Base-by-base conservation (phyloP, 2,888 invertebrate genomes). In the Mellilla xanthometata region DNA sequence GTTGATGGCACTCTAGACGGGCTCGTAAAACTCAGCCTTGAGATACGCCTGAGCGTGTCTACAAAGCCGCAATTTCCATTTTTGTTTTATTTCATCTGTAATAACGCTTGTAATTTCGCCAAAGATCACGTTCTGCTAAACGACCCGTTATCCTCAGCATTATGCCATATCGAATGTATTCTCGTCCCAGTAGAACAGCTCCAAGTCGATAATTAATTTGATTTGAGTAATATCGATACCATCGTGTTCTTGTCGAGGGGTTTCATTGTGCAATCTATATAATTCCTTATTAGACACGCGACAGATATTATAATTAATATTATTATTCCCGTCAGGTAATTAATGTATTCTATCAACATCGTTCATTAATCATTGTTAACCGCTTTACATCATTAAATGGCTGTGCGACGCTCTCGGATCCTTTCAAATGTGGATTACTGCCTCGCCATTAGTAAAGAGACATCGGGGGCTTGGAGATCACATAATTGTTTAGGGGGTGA, bases 401-500 rank as follows among this genome's bases (percentile, higher is more conserved):
- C 53, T 58, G 55, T 65, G 58, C 58, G 54, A 57, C 47, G 46
- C 46, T 45, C 48, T 24, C 43, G 44, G 38, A 38, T 54, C 58
- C 51, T 58, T 62, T 62, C 56, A 62, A 68, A 62, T 64, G 56
- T 65, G 60, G 49, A 63, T 70, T 65, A 63, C 73, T 73, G 69
- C 72, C 72, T 77, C 66, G 64, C 71, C 69, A 73, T 78, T 75
- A 74, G 69, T 71, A 65, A 70, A 74, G 68, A 75, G 72, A 73
- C 71, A 70, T 73, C 69, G 67, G 68, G 78, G 78, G 70, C 61
- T 59, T 65, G 60, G 68, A 74, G 72, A 80, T 76, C 74, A 71
- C 76, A 74, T 79, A 82, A 85, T 83, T 83, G 81, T 80, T 81
- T 74, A 74, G 76, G 79, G 82, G 75, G 69, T 68, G 72, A 74